A percentile compares a stretch with the other conserved stretches of the same genome.
Conservation (phyloP, 2,888 invertebrate genomes). For the Brassicogethes aeneus region DNA sequence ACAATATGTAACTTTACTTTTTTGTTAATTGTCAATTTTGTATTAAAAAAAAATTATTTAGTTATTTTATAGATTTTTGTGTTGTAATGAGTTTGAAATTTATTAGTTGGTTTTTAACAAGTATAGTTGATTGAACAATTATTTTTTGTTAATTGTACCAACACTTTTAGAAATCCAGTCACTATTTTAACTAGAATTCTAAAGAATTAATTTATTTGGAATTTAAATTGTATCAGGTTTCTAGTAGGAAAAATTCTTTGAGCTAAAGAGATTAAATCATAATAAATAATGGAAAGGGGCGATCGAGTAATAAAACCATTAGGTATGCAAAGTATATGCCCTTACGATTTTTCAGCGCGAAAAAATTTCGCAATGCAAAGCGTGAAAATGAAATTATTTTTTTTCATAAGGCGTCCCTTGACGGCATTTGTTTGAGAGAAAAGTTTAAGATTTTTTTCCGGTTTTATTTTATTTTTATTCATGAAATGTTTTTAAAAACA, state of each 20-base stretch:
- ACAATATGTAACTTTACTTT: no score
- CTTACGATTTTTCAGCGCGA: constrained; percentile 25
- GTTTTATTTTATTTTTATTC: constrained; percentile 33
- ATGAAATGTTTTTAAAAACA: constrained; percentile 27
- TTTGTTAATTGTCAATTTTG: no score
- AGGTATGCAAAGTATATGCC: constrained; percentile 31
- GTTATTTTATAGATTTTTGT: no score
- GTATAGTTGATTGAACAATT: no score
- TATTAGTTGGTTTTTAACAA: no score
- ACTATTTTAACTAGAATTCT: no score
- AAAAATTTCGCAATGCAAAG: constrained; percentile 26
- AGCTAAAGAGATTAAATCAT: constrained; percentile 22
- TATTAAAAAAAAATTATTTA: no score
- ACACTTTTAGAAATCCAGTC: no score
- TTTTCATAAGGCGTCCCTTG: constrained; percentile 33
- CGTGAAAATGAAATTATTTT: constrained; percentile 33
- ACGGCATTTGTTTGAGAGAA: constrained; percentile 30
- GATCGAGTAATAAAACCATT: constrained; percentile 29
- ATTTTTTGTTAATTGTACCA: no score
- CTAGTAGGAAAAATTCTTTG: constrained; percentile 20
- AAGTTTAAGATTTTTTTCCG: constrained; percentile 29
- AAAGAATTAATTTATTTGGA: no score
- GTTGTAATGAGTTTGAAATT: no score
- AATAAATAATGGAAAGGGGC: constrained; percentile 24
- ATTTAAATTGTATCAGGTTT: no score